Percentiles rank a stretch among this genome's conserved stretches.
These are phyloP conservation scores for Psilopsiagon aurifrons DNA, from an alignment of 2,113 vertebrate genomes.

Conservation along the genomic window DNA sequence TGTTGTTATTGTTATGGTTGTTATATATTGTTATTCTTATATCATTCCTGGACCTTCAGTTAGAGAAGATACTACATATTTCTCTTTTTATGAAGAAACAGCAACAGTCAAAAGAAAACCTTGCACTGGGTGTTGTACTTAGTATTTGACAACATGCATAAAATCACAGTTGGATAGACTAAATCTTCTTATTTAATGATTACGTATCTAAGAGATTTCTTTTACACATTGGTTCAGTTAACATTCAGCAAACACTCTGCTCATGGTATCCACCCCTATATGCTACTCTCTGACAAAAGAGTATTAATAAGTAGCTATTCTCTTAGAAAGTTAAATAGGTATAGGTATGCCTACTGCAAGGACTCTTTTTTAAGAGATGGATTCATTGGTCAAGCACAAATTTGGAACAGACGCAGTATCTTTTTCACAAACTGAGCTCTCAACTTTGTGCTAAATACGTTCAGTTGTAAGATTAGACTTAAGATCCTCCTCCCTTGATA, in stretches of 20 bases:
- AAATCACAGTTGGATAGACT: slow-evolving; percentile 27
- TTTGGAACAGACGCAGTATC: background rate
- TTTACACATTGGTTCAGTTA: slow-evolving; percentile 26
- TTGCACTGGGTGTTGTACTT: background rate
- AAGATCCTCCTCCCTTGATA: background rate
- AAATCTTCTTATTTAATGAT: slow-evolving; percentile 36
- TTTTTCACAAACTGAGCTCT: background rate
- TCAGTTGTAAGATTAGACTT: background rate
- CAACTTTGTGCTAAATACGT: background rate
- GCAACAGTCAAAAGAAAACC: background rate
- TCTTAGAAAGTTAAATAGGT: background rate
- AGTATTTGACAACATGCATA: slow-evolving; percentile 5
- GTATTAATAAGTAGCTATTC: slow-evolving; percentile 1
- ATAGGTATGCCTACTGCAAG: background rate
- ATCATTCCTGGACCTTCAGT: background rate
- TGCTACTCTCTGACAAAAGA: slow-evolving; percentile 23
- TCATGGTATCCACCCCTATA: background rate
- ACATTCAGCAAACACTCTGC: background rate
- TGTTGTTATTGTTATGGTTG: background rate
- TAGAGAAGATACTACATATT: background rate
- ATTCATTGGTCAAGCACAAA: background rate
- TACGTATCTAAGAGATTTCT: slow-evolving; percentile 50
- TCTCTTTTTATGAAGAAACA: background rate
- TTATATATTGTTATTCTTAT: background rate
- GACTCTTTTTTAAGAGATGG: background rate